Evolutionary conservation across 2,888 invertebrate species (phyloP).

Genomic region (Stenolophus ochropezus): DNA sequence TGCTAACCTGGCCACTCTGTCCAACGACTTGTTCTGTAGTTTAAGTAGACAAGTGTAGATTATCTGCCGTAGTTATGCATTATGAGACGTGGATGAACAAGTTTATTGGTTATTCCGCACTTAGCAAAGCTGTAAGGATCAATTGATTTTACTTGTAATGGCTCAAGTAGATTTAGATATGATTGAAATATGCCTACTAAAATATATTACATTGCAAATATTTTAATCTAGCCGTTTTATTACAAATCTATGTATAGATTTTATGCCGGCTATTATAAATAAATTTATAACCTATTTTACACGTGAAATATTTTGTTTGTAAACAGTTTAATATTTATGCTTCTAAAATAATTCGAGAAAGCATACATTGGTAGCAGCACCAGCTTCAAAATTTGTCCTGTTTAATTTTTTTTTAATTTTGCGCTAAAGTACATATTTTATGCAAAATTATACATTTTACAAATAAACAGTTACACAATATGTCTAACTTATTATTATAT

Average conservation of each 20-base stretch:
- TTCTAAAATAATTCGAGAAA: no score
- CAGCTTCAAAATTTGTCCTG: no score
- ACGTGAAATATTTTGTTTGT: no score
- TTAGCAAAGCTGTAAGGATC: neutral
- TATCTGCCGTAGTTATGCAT: conserved; percentile 37
- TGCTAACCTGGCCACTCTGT: conserved; percentile 38
- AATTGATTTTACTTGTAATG: neutral
- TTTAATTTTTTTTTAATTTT: no score
- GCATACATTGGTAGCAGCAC: no score
- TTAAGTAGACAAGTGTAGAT: conserved; percentile 45
- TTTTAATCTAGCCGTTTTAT: neutral
- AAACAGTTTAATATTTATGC: no score
- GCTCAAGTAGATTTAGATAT: neutral
- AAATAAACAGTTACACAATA: no score
- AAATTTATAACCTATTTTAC: neutral
- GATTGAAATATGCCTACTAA: neutral
- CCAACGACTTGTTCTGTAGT: conserved; percentile 45
- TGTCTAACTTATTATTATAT: no score
- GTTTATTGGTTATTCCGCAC: neutral
- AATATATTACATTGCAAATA: neutral
- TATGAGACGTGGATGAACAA: conserved; percentile 24
- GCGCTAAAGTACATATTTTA: no score
- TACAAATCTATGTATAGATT: neutral
- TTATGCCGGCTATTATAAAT: neutral
- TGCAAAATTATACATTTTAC: no score